Conservation (phyloP, 2,113 vertebrate genomes). For the Urocynchramus pylzowi region DNA sequence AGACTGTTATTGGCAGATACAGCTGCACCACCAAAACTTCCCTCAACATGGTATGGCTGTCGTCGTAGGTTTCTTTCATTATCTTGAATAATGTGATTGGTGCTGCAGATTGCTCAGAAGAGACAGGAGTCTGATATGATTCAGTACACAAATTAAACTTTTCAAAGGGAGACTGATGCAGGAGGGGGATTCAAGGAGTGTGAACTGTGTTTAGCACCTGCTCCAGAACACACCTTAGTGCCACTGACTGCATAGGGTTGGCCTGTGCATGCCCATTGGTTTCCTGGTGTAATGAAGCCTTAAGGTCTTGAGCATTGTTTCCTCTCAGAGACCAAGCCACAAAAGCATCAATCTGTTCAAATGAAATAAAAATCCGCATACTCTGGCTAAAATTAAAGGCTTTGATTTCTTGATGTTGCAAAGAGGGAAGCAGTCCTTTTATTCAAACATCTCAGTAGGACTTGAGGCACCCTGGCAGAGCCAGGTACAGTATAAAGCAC, state of each 20-base stretch:
- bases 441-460: not conserved
- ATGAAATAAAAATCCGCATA: not conserved
- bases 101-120: not conserved
- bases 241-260: not conserved
- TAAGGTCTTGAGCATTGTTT: not conserved
- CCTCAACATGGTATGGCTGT: not conserved
- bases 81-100: not conserved
- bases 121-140: not conserved
- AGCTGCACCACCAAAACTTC: not conserved
- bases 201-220: not conserved
- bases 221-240: not conserved
- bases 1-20: not conserved
- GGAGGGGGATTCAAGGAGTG: not conserved
- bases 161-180: not conserved
- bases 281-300: not conserved
- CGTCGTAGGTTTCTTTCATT: not conserved
- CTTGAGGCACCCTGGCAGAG: not conserved
- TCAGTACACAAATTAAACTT: not conserved
- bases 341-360: not conserved
- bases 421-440: not conserved
- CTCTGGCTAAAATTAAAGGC: not conserved
- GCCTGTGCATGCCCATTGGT: accelerated
- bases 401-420: not conserved
- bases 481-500: not conserved
- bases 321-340: not conserved